Base-by-base conservation (phyloP, 2,113 vertebrate species). In the Terrapene triunguis region DNA sequence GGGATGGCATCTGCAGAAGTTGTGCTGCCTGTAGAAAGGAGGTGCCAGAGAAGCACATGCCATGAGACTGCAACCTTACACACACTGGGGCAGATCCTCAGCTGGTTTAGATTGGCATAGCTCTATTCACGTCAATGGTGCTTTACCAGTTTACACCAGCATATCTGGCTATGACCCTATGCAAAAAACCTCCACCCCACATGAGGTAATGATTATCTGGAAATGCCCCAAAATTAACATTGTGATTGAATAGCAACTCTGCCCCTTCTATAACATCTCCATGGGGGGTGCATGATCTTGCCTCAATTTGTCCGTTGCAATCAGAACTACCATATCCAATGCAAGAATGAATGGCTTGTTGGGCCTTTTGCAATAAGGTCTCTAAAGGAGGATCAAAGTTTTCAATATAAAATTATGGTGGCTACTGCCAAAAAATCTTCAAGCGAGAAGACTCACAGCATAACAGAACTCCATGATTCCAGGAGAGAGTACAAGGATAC, bases 351-450 rank as follows among this genome's bases (percentile, higher is more conserved):
- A 93, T 29, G 35, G 35, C n/a, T 47, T 89, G 42, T 48, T 14
- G 93, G 27, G 44, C 1, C 57, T 92, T 85, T 50, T 92, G 2
- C 32, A 22, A 88, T 72, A 79, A 50, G 0, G 62, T 95, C 27
- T 93, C 4, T 59, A 19, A 9, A 2, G 6, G 6, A 87, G 35
- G 8, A 42, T 10, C 72, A 42, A 21, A 3, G 81, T 89, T 88
- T 87, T 96, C 47, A 93, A n/a, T 80, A 50, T 44, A 90, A 91
- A 97, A 93, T 94, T 57, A 80, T 8, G 72, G 44, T 48, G 97
- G 57, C 47, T 32, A 10, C 29, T 50, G 24, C 12, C 42, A 32
- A 82, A 54, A 62, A 51, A 6, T 44, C 42, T 48, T 89, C 47
- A 72, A 10, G 3, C n/a, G 62, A 48, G 13, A 87, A 25, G 3